A percentile compares a stretch with the other conserved stretches of the same genome.
phyloP scores from a whole-genome alignment of 2,888 invertebrate genomes.

The Suillia variegata region DNA sequence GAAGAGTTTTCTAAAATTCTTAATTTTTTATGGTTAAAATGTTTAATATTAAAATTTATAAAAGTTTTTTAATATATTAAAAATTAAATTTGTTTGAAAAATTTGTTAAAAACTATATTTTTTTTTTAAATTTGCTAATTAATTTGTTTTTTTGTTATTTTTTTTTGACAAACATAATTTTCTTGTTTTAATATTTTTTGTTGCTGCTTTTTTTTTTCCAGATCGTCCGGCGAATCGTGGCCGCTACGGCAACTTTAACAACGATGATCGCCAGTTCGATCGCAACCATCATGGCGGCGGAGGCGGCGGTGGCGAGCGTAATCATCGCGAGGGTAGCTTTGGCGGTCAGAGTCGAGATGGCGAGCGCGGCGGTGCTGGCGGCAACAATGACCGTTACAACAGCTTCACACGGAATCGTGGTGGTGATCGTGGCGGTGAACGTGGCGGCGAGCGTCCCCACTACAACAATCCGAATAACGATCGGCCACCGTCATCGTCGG shows the following conservation, averaged over 20 bases:
- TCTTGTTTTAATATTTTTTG: not conserved
- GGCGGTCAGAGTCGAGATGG: slow-evolving; percentile 54
- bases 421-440: slow-evolving; percentile 26
- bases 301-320: slow-evolving; percentile 38
- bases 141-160: no score
- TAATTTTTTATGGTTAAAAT: no score
- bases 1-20: no score
- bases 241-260: slow-evolving; percentile 60
- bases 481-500: slow-evolving; percentile 37
- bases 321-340: slow-evolving; percentile 58
- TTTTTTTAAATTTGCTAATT: no score
- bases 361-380: slow-evolving; percentile 44
- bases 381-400: slow-evolving; percentile 55
- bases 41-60: no score
- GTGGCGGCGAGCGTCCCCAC: slow-evolving; percentile 35
- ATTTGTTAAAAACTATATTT: no score
- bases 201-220: slow-evolving; percentile 27
- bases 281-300: slow-evolving; percentile 48
- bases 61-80: no score
- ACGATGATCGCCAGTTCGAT: slow-evolving; percentile 56
- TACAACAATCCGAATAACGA: slow-evolving; percentile 49
- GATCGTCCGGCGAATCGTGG: slow-evolving; percentile 61
- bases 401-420: slow-evolving; percentile 60
- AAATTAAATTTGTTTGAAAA: no score
- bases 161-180: no score